phyloP scores from a whole-genome alignment of 1,140 invertebrate genomes.

The Zaprionus gabonicus region DNA sequence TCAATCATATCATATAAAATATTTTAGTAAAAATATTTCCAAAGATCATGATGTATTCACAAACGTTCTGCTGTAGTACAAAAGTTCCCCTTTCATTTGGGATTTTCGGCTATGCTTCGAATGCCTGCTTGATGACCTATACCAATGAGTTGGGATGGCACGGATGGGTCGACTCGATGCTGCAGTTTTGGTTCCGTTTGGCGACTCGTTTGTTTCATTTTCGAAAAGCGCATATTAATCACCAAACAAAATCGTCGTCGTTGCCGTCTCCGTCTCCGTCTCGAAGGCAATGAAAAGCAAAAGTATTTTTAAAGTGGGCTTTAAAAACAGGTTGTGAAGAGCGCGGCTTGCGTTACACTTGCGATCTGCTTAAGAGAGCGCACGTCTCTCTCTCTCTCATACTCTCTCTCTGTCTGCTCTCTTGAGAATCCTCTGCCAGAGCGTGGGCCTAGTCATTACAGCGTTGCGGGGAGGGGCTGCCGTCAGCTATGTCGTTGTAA shows the following conservation, averaged over 20 bases:
- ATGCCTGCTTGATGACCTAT: constrained; percentile 51
- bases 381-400: constrained; percentile 6
- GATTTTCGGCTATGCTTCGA: not conserved
- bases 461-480: not conserved
- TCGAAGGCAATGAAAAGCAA: constrained; percentile 81
- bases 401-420: constrained; percentile 30
- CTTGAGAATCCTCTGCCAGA: constrained; percentile 31
- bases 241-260: constrained; percentile 62
- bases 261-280: constrained; percentile 43
- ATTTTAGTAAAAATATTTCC: not conserved
- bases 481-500: constrained; percentile 43
- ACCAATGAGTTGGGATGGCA: constrained; percentile 33
- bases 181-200: constrained; percentile 58
- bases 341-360: constrained; percentile 59
- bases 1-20: too few relatives aligned
- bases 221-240: constrained; percentile 80
- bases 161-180: constrained; percentile 43
- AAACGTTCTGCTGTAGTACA: not conserved
- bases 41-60: not conserved
- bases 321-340: constrained; percentile 79
- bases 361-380: constrained; percentile 55
- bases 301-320: constrained; percentile 82
- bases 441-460: constrained; percentile 25
- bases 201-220: constrained; percentile 59
- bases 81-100: not conserved